Evolutionary conservation across 2,797 vertebrate genomes (phyloP).

Genomic region (Alosa sapidissima): DNA sequence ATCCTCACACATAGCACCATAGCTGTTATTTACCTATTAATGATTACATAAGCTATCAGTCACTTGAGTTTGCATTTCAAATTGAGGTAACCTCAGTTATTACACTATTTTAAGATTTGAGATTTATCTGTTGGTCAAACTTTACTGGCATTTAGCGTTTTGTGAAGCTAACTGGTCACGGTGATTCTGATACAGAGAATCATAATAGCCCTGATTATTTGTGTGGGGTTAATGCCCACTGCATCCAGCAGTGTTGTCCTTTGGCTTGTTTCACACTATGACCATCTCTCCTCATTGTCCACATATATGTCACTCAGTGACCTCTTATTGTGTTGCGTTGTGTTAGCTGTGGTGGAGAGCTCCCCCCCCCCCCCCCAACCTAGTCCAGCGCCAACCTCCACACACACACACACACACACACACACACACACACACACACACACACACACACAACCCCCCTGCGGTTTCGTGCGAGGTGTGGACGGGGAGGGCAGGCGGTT

Average conservation of each 20-base stretch:
- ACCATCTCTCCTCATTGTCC: constrained; percentile 16
- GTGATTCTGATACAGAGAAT: neutral
- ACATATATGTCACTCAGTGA: constrained; percentile 39
- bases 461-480: constrained; percentile 71
- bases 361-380: constrained; percentile 38
- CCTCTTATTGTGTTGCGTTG: constrained; percentile 61
- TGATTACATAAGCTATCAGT: neutral
- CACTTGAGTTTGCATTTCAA: neutral
- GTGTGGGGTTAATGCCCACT: neutral
- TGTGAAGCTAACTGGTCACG: neutral
- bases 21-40: neutral
- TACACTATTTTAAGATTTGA: neutral
- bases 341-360: constrained; percentile 59
- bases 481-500: constrained; percentile 63
- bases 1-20: neutral
- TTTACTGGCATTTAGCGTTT: neutral
- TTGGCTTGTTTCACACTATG: neutral
- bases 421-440: neutral
- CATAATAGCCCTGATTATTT: neutral
- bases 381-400: neutral
- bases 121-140: neutral
- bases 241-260: constrained; percentile 16
- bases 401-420: constrained; percentile 10
- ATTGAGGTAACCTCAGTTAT: neutral
- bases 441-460: constrained; percentile 44